Conservation (phyloP, 2,888 invertebrate genomes). For the Galeruca laticollis region DNA sequence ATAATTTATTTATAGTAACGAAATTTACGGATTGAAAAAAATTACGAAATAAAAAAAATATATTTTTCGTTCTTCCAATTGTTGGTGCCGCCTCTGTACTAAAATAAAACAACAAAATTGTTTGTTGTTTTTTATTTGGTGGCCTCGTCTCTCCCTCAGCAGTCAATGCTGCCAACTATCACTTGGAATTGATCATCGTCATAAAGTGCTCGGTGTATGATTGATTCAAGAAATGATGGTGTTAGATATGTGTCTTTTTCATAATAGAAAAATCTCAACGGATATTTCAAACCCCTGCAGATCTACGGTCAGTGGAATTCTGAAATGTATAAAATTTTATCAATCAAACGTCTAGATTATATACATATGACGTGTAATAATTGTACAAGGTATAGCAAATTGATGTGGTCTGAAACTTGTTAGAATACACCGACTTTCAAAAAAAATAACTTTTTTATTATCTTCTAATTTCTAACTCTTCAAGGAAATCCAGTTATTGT, state of each 20-base stretch:
- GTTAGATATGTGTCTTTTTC: conserved; percentile 43
- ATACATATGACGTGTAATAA: not conserved
- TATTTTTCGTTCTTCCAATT: not conserved
- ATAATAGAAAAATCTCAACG: conserved; percentile 29
- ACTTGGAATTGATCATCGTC: conserved; percentile 49
- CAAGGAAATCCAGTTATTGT: too few relatives aligned
- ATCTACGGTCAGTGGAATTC: conserved; percentile 16
- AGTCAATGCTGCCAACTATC: conserved; percentile 49
- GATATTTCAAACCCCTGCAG: conserved; percentile 28
- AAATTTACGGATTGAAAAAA: too few relatives aligned
- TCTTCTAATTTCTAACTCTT: too few relatives aligned
- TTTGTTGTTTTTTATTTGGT: conserved; percentile 34
- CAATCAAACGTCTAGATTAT: not conserved
- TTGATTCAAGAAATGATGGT: conserved; percentile 47
- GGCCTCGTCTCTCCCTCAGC: conserved; percentile 43
- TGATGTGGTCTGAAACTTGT: too few relatives aligned
- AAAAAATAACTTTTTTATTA: too few relatives aligned
- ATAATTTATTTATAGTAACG: too few relatives aligned
- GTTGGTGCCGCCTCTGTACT: not conserved
- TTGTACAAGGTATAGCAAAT: too few relatives aligned
- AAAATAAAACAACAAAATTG: conserved; percentile 7
- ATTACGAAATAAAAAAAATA: too few relatives aligned
- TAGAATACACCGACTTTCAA: too few relatives aligned
- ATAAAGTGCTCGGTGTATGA: conserved; percentile 48
- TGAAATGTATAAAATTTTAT: conserved; percentile 10